Conservation (phyloP, 2,797 vertebrate species). For the Zenarchopterus dispar region DNA sequence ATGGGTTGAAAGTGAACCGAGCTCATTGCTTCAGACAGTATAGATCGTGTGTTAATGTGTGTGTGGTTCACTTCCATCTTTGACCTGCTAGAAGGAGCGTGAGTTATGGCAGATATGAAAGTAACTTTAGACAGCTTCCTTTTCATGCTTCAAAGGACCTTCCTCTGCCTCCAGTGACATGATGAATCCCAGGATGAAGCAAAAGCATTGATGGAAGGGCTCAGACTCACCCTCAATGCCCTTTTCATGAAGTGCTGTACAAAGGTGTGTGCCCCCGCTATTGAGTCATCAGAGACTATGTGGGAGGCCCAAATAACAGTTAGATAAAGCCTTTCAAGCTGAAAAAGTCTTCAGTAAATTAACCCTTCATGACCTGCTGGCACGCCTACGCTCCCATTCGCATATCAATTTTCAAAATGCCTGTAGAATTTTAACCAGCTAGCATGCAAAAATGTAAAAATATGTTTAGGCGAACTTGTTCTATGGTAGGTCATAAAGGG, state of each 20-base stretch:
- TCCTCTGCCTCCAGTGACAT: neutral
- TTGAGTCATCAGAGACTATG: slow-evolving; percentile 13
- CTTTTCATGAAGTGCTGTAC: slow-evolving; percentile 33
- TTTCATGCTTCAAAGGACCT: slow-evolving; percentile 12
- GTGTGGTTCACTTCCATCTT: too few species aligned
- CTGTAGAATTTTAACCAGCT: too few species aligned
- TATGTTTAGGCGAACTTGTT: too few species aligned
- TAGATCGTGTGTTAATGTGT: too few species aligned
- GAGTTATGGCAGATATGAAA: neutral
- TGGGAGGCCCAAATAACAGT: slow-evolving; percentile 24
- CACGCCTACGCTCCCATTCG: too few species aligned
- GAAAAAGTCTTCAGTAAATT: neutral
- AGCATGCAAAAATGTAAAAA: too few species aligned
- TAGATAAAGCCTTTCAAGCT: slow-evolving; percentile 7
- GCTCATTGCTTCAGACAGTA: too few species aligned
- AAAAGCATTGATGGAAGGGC: slow-evolving; percentile 2
- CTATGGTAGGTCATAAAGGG: too few species aligned
- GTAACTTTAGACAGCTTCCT: neutral
- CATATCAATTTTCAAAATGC: too few species aligned
- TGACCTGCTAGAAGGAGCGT: neutral
- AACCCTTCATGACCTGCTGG: too few species aligned
- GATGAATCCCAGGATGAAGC: slow-evolving; percentile 17
- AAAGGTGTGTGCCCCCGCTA: neutral
- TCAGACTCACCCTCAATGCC: slow-evolving; percentile 11
- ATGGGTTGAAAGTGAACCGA: too few species aligned